These are phyloP conservation scores for Xanthorhoe spadicearia DNA, from an alignment of 2,888 invertebrate species.

Conservation along the genomic window DNA sequence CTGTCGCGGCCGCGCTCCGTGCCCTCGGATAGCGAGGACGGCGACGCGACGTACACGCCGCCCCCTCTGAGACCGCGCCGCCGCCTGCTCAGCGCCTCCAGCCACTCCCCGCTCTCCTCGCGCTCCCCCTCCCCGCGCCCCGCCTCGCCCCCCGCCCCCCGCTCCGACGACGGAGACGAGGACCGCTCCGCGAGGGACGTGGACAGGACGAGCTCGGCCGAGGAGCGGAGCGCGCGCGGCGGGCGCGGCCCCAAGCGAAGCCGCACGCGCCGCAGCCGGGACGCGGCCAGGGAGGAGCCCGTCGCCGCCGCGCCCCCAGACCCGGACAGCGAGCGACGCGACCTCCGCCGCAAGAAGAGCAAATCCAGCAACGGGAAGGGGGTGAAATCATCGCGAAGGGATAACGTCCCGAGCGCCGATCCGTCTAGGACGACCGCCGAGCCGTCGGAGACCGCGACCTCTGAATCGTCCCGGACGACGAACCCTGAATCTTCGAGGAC, in stretches of 20 bases:
- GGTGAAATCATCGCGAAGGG: slow-evolving; percentile 35
- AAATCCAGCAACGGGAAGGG: slow-evolving; percentile 39
- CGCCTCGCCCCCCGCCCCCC: slow-evolving; percentile 12
- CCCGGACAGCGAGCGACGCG: slow-evolving; percentile 5
- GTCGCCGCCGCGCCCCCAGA: slow-evolving; percentile 35
- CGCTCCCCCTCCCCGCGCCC: slow-evolving; percentile 21
- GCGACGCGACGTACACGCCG: slow-evolving; percentile 52
- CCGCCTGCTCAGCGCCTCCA: slow-evolving; percentile 21
- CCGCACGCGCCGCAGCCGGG: slow-evolving; percentile 21
- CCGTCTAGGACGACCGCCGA: neutral
- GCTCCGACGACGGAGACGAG: neutral
- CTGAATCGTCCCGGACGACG: neutral
- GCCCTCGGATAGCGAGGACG: slow-evolving; percentile 42
- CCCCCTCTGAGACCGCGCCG: slow-evolving; percentile 43
- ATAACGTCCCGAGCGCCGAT: neutral
- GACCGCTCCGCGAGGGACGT: neutral
- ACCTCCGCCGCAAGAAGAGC: slow-evolving; percentile 27
- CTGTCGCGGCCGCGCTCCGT: slow-evolving; percentile 53
- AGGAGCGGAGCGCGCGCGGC: neutral
- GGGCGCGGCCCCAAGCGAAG: neutral
- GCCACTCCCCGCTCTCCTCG: slow-evolving; percentile 28
- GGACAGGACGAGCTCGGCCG: slow-evolving; percentile 1
- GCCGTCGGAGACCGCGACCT: neutral
- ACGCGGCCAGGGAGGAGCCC: slow-evolving; percentile 30
- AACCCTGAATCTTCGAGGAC: neutral